Base-by-base conservation (phyloP, 2,888 invertebrate species). In the Ormyrus nitidulus region DNA sequence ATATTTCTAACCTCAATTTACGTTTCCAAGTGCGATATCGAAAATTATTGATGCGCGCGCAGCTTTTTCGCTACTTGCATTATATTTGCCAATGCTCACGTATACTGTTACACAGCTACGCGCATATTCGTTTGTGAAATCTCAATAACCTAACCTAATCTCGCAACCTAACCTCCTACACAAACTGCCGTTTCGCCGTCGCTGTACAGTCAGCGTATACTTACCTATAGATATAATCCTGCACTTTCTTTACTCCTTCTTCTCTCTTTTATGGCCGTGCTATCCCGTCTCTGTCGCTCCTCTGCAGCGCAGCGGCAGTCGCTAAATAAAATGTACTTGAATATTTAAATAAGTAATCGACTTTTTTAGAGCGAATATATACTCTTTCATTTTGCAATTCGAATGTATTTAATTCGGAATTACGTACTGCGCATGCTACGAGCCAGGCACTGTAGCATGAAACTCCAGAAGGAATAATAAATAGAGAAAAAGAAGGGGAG, bases 81-180 rank as follows among this genome's bases (percentile, higher is more conserved):
- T 34, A 34, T 4, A 34, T 34, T 34, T 34, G 34, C 34, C 34
- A 34, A 34, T 34, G 34, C 34, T 34, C 34, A 34, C 34, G 34
- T 34, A 34, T 4, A 34, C 34, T 34, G 34, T 4, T 34, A 34
- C 34, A 34, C 34, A 34, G 34, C 34, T 34, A 4, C 34, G 34
- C 6, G 34, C 2, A 19, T 11, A 9, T 6, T 59, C 59, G 59
- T 59, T 44, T 13, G 34, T 34, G 59, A 59, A 71, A 46, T 6
- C 46, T 64, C 46, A 8, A 34, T 34, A 48, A 53, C 62, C 69
- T 64, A 74, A 69, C 58, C 77, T 56, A 70, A 56, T 70, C 64
- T 44, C 13, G 1, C 5, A 6, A 58, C 34, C 46, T 69, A 76
- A 68, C 49, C 76, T 53, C 59, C 69, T n/a, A 64, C 72, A 46